Percentiles rank a stretch among this genome's conserved stretches.
These are phyloP conservation scores for Porites cylindrica DNA, from an alignment of 92 coral and sea anemone species.

Conservation along the genomic window DNA sequence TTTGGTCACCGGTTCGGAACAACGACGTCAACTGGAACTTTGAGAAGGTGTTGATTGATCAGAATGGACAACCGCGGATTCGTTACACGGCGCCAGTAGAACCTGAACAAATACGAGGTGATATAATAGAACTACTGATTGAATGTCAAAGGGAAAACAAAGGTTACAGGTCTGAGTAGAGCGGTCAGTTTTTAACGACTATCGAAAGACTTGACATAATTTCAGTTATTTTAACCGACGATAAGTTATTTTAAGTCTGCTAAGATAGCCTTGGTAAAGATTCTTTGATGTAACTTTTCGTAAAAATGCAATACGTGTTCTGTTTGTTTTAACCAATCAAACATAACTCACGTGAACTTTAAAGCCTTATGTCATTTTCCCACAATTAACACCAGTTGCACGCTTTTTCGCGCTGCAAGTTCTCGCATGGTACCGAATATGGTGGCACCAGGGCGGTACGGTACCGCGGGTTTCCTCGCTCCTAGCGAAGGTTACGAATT, in stretches of 20 bases:
- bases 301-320: too few species aligned
- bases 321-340: too few species aligned
- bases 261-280: too few species aligned
- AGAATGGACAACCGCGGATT: constrained; percentile 83
- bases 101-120: constrained; percentile 62
- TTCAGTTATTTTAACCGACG: too few species aligned
- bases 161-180: background rate
- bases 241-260: too few species aligned
- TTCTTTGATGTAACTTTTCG: too few species aligned
- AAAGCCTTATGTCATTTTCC: background rate
- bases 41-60: constrained; percentile 90
- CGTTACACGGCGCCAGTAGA: constrained; percentile 86
- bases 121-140: constrained; percentile 50
- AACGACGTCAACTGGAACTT: constrained; percentile 94
- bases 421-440: too few species aligned
- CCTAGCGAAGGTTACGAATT: too few species aligned
- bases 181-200: background rate
- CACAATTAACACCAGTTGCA: background rate
- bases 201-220: background rate
- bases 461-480: too few species aligned
- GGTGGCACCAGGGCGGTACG: too few species aligned
- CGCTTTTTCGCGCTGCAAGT: background rate
- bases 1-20: constrained; percentile 85
- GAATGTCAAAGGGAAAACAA: constrained; percentile 33
- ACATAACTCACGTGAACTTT: too few species aligned